Percentiles rank a stretch among this genome's conserved stretches.
Conservation (phyloP, 1,140 invertebrate species). For the Drosophila pandora region DNA sequence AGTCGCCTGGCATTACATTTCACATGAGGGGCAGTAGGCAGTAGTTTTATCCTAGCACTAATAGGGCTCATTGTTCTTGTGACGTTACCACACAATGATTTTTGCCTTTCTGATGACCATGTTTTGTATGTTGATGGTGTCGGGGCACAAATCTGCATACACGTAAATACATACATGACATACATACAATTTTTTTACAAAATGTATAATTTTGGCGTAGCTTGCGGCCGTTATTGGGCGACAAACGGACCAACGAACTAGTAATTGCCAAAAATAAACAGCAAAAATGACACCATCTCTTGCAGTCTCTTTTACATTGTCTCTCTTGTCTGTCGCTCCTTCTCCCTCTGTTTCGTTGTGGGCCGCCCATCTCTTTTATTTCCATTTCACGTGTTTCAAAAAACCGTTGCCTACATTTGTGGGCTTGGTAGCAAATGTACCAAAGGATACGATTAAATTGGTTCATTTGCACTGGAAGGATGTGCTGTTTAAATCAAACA, state of each 20-base stretch:
- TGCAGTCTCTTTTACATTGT: not conserved
- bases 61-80: not conserved
- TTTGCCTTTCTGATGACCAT: not conserved
- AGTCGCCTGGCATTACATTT: not conserved
- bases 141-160: not conserved
- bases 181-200: no score
- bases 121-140: not conserved
- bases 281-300: slow-evolving; percentile 34
- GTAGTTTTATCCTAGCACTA: no score
- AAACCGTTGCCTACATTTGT: slow-evolving; percentile 33
- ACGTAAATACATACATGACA: no score
- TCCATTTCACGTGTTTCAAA: not conserved
- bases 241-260: slow-evolving; percentile 52
- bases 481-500: not conserved
- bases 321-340: not conserved
- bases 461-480: not conserved
- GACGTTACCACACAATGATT: not conserved
- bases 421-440: not conserved
- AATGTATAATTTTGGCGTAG: slow-evolving; percentile 1
- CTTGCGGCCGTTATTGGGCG: slow-evolving; percentile 6
- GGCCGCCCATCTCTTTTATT: not conserved
- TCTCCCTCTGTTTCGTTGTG: not conserved
- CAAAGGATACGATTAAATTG: slow-evolving; percentile 1
- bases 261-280: slow-evolving; percentile 64
- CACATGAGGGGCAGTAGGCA: no score